Evolutionary conservation across 1,140 invertebrate genomes (phyloP), one percentile per base, ranked within the genome.

Genomic region (Uloborus diversus): DNA sequence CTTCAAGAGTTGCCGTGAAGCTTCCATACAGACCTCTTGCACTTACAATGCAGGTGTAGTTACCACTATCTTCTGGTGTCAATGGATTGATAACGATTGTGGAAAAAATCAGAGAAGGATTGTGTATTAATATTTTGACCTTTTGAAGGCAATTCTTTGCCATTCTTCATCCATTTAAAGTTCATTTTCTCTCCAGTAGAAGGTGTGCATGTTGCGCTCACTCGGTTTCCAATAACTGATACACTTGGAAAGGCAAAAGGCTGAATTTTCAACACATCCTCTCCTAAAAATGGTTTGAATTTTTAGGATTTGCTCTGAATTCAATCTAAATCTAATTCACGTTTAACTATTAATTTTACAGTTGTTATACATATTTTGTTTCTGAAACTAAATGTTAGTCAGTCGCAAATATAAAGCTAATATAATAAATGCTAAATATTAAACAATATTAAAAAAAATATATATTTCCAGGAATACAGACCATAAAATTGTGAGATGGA

Each of bases 101-200:
- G 0, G 79, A 80, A 42, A 79, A 7, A 20, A 57, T 14, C 3
- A 53, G 47, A n/a, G 0, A 68, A 49, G 0, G 33, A 32, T 20
- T 5, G 20, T 14, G 69, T 61, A 3, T 66, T 30, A n/a, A 78
- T 37, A 5, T 49, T 65, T 17, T 33, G 30, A 17, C 42, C 13
- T 17, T 23, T 23, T 5, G 14, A 11, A 0, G 2, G 20, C 0
- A 64, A 30, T 64, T 68, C 78, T 32, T 42, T 5, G 7, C 81
- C 81, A 51, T 82, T 75, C 30, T 75, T 66, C 23, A 75, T 27
- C 81, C 81, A 82, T 17, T 68, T 51, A 56, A 82, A 82, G 28
- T 56, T 32, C 5, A 80, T 37, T 76, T 62, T 62, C 17, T 73
- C 37, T 49, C 69, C 81, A 20, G 35, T 61, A 37, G 35, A 27